A percentile compares a stretch with the other conserved stretches of the same genome.
Conservation (phyloP, 2,113 vertebrate species). For the Phodopus roborovskii region DNA sequence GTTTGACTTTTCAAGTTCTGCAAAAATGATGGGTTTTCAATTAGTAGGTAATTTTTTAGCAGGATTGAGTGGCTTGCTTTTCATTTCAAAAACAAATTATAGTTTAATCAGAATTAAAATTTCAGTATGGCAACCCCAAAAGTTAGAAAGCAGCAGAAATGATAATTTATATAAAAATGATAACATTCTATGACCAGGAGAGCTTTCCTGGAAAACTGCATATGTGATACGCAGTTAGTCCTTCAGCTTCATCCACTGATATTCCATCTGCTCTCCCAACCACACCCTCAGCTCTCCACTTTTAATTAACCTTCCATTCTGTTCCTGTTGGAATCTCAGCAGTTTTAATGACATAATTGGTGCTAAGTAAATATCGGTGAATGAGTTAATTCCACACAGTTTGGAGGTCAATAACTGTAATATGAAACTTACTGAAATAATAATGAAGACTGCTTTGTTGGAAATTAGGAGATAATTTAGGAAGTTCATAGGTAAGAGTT, state of each 20-base stretch:
- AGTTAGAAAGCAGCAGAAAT: not conserved
- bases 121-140: not conserved
- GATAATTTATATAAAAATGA: not conserved
- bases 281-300: not conserved
- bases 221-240: fast-evolving
- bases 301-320: not conserved
- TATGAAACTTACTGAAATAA: not conserved
- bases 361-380: not conserved
- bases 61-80: not conserved
- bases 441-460: not conserved
- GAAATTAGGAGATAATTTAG: not conserved
- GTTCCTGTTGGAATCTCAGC: not conserved
- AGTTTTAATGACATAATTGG: not conserved
- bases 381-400: not conserved
- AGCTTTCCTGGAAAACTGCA: not conserved
- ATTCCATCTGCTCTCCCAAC: not conserved
- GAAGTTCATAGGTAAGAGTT: not conserved
- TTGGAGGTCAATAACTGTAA: not conserved
- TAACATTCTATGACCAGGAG: not conserved
- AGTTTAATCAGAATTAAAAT: not conserved
- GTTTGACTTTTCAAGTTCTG: not conserved
- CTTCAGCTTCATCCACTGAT: not conserved
- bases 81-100: slow-evolving; percentile 1
- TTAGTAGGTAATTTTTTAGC: not conserved
- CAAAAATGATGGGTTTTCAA: not conserved